phyloP scores from a whole-genome alignment of 2,888 invertebrate genomes.

The Ormia ochracea region DNA sequence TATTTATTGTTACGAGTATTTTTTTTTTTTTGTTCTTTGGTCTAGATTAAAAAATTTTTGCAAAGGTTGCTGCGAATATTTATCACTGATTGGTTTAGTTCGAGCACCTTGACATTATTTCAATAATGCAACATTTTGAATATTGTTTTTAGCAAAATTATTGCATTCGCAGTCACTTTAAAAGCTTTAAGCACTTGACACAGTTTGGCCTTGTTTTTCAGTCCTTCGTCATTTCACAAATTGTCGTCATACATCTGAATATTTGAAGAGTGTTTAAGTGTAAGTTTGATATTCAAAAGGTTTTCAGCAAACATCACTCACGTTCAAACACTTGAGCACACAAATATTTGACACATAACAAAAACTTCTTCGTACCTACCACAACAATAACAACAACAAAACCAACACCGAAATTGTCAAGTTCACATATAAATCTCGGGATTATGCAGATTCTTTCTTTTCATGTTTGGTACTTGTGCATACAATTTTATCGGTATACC shows the following conservation, averaged over 20 bases:
- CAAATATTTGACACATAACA: conserved; percentile 20
- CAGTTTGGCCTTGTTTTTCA: background rate
- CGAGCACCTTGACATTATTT: background rate
- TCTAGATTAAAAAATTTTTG: no score
- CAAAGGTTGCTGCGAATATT: no score
- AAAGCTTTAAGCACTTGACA: background rate
- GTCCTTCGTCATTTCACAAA: background rate
- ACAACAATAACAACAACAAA: background rate
- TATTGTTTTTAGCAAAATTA: background rate
- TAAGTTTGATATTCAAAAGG: conserved; percentile 45
- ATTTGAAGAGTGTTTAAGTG: conserved; percentile 27
- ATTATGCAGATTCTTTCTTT: conserved; percentile 64
- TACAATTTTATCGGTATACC: conserved; percentile 33
- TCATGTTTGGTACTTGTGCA: conserved; percentile 40
- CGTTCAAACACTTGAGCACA: conserved; percentile 28
- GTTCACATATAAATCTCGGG: conserved; percentile 75
- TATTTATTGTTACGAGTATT: no score
- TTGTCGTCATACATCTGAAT: background rate
- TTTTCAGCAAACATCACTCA: conserved; percentile 43
- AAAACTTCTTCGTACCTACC: conserved; percentile 7
- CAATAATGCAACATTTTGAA: background rate
- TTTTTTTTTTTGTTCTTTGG: no score
- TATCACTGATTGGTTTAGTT: no score
- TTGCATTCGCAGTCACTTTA: background rate
- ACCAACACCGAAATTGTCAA: conserved; percentile 73